phyloP scores from a whole-genome alignment of 2,797 vertebrate species.

The Spizella passerina region DNA sequence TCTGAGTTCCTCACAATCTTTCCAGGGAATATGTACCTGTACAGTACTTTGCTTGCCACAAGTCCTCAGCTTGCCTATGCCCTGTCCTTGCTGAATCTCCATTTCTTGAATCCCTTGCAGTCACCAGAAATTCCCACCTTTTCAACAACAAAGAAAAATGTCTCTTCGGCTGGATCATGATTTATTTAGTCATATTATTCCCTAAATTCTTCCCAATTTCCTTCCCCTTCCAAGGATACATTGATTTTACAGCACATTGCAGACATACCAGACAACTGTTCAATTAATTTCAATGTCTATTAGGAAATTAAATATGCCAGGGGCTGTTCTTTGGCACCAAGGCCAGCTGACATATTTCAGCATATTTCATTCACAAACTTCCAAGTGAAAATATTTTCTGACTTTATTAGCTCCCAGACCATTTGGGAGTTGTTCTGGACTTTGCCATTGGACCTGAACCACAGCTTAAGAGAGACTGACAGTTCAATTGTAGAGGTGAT shows the following conservation, averaged over 20 bases:
- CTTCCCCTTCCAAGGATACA: background rate
- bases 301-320: background rate
- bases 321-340: background rate
- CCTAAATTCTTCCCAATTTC: background rate
- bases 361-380: background rate
- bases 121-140: background rate
- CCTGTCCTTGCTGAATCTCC: background rate
- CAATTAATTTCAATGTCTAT: background rate
- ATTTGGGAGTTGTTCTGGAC: background rate
- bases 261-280: background rate
- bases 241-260: background rate
- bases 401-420: background rate
- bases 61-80: background rate
- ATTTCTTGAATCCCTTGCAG: background rate
- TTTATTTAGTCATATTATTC: background rate
- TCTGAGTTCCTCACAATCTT: background rate
- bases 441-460: background rate
- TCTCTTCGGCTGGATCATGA: background rate
- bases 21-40: background rate
- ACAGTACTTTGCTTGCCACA: background rate
- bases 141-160: background rate
- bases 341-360: background rate
- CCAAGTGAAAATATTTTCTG: background rate
- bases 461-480: background rate
- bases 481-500: background rate